Percentiles rank a stretch among this genome's conserved stretches.
Conservation (phyloP, 2,113 vertebrate genomes). For the Colossoma macropomum region DNA sequence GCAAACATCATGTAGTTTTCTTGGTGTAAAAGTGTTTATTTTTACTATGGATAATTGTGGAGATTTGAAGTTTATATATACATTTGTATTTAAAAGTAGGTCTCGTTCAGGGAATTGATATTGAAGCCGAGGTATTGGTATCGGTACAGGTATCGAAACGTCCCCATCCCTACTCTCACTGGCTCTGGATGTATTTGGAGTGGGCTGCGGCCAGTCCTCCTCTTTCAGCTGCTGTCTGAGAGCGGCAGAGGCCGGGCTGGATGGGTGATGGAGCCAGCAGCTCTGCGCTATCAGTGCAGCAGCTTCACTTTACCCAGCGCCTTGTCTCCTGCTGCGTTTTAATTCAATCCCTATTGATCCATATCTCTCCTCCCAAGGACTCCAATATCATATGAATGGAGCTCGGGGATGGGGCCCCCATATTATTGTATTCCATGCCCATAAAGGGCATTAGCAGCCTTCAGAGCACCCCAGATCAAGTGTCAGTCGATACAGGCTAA, state of each 20-base stretch:
- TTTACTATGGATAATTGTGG: too few species aligned
- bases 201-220: background rate
- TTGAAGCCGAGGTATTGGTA: too few species aligned
- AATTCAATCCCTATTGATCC: conserved; percentile 78
- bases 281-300: conserved; percentile 58
- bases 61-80: too few species aligned
- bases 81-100: too few species aligned
- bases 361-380: conserved; percentile 78
- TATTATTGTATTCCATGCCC: conserved; percentile 77
- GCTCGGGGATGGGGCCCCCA: conserved; percentile 66
- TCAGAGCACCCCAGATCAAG: conserved; percentile 74
- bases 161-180: too few species aligned
- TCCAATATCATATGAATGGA: conserved; percentile 78
- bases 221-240: conserved; percentile 34
- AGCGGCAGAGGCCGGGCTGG: conserved; percentile 38
- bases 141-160: too few species aligned
- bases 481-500: conserved; percentile 76
- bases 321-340: conserved; percentile 77
- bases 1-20: too few species aligned
- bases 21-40: too few species aligned
- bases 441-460: conserved; percentile 80
- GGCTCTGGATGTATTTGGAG: background rate
- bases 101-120: too few species aligned
- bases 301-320: conserved; percentile 59
- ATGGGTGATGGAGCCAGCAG: conserved; percentile 55